Base-by-base conservation (phyloP, 2,797 vertebrate species). In the Lagodon rhomboides region DNA sequence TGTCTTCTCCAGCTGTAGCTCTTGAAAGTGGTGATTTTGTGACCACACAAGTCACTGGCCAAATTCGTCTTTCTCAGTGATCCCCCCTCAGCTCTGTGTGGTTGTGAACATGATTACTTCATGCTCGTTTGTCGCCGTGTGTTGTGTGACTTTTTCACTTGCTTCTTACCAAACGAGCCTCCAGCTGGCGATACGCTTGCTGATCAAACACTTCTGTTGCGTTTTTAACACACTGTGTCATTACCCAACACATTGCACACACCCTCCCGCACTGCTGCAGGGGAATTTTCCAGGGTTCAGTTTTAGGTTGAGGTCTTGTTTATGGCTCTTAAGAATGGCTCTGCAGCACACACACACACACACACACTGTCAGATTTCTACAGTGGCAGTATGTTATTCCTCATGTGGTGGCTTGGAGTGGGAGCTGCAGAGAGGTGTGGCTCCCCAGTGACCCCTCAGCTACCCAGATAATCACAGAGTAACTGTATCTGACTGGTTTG, bases 151-250 rank as follows among this genome's bases (percentile, higher is more conserved):
- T 73, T 71, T 83, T 67, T 79, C 12, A 62, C 73, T 47, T 34
- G 27, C 44, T 77, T 61, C 77, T 64, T 30, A 56, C 67, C 46
- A 18, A 70, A 44, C 12, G 30, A 43, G 68, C 54, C 70, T 55
- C 55, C 77, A 85, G 76, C 78, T 83, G 68, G 69, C 23, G 34
- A 75, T 73, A 30, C 8, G 41, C 55, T 80, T 49, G 20, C 68
- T 68, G 85, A 88, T 90, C 85, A 90, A 86, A 90, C 77, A 56
- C 76, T 82, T 55, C 25, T 50, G 50, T 60, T 83, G 70, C 20
- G 53, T 86, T 89, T 85, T 80, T 80, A 72, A 84, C 80, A 25
- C 73, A 87, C 85, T 71, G 68, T 94, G 49, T 94, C 85, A 94
- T 95, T 93, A 93, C 63, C 50, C 79, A 11, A 66, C 66, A 80